Evolutionary conservation across 2,888 invertebrate species (phyloP).

Genomic region (Rhingia campestris): DNA sequence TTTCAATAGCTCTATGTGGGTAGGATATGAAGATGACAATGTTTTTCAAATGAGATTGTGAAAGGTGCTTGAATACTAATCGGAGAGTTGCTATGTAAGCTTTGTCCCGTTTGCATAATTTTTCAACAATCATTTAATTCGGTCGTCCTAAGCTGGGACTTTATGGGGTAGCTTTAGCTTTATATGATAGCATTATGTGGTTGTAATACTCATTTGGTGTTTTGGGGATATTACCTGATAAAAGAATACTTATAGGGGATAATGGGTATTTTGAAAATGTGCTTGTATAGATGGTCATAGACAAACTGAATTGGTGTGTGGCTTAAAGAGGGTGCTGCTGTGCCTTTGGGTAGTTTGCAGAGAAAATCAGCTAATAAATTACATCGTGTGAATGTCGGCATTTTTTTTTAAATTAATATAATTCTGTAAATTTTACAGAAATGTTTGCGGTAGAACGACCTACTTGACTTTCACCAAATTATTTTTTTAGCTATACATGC

Average conservation of each 20-base stretch:
- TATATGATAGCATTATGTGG: constrained; percentile 59
- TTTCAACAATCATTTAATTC: constrained; percentile 70
- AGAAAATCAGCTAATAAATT: no score
- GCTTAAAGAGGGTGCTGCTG: background rate
- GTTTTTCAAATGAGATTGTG: constrained; percentile 72
- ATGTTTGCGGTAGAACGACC: no score
- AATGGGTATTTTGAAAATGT: constrained; percentile 41
- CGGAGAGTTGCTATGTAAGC: constrained; percentile 33
- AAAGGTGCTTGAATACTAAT: constrained; percentile 55
- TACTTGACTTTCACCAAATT: no score
- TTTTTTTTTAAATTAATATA: no score
- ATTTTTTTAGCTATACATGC: no score
- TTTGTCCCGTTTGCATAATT: constrained; percentile 69
- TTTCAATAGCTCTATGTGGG: constrained; percentile 29
- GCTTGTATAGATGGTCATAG: background rate
- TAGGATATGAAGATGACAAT: constrained; percentile 65
- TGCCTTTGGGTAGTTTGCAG: no score
- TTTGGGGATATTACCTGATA: constrained; percentile 63
- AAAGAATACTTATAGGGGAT: constrained; percentile 58
- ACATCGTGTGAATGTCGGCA: no score
- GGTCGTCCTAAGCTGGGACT: constrained; percentile 50
- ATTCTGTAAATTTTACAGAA: no score
- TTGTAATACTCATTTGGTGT: constrained; percentile 62
- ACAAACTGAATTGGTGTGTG: background rate
- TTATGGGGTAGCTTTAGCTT: constrained; percentile 55